Evolutionary conservation across 2,888 invertebrate genomes (phyloP).

Genomic region (Drosophila neonasuta): DNA sequence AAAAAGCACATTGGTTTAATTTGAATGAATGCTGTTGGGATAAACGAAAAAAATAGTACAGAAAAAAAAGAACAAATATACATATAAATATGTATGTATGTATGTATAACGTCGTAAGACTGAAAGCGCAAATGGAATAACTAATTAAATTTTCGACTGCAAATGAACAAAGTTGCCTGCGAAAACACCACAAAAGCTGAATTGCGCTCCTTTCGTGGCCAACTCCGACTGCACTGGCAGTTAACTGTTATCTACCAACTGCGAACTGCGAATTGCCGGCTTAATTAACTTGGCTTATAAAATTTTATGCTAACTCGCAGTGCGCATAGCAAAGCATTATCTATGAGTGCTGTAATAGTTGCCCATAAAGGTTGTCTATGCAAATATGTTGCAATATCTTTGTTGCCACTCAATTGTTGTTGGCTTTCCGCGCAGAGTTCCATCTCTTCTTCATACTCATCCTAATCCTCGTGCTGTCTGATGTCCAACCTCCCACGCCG

Average conservation of each 20-base stretch:
- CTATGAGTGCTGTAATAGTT: slow-evolving; percentile 59
- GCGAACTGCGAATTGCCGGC: slow-evolving; percentile 42
- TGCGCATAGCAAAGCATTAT: slow-evolving; percentile 60
- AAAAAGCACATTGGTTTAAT: slow-evolving; percentile 41
- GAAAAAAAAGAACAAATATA: slow-evolving; percentile 3
- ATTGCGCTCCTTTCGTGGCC: slow-evolving; percentile 6
- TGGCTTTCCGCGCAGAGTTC: slow-evolving; percentile 26
- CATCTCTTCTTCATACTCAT: not conserved
- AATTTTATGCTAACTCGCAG: slow-evolving; percentile 64
- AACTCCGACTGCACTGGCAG: slow-evolving; percentile 29
- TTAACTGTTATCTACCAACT: slow-evolving; percentile 45
- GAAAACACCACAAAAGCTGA: slow-evolving; percentile 24
- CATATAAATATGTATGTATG: slow-evolving; percentile 5
- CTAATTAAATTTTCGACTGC: slow-evolving; percentile 71
- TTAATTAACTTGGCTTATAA: slow-evolving; percentile 74
- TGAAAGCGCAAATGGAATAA: slow-evolving; percentile 67
- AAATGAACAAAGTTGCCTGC: slow-evolving; percentile 63
- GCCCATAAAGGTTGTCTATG: slow-evolving; percentile 68
- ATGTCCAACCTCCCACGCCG: slow-evolving; percentile 9
- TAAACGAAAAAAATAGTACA: slow-evolving; percentile 12
- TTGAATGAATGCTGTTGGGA: slow-evolving; percentile 46
- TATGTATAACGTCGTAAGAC: slow-evolving; percentile 12
- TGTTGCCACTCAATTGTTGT: slow-evolving; percentile 47
- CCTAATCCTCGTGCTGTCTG: not conserved
- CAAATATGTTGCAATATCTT: slow-evolving; percentile 70